Evolutionary conservation across 2,888 invertebrate species (phyloP), one percentile per base, ranked within the genome.

Genomic region (Cryptus viduatorius): DNA sequence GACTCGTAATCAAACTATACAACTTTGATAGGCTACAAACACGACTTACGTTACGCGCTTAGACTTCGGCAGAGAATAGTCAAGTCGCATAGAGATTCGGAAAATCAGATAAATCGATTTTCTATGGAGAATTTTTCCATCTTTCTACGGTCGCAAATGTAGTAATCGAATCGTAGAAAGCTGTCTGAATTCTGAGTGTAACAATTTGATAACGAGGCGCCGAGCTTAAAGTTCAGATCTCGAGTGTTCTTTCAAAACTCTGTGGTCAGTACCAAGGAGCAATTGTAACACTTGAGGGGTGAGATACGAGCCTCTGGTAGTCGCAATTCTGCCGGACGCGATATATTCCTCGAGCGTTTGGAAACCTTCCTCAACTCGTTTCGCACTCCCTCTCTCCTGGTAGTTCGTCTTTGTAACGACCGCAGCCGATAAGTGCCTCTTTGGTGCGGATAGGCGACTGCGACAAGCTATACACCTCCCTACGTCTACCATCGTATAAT

Each of bases 391-490:
- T 10, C 44, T 14, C 14, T 4, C 44, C n/a, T 16, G 24, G 12
- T 12, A 14, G 37, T 14, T 19, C 59, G 48, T 31, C 37, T 42
- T 68, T 61, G 42, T 42, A n/a, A 37, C 76, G 53, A 46, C 79
- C 80, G 42, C 78, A 79, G 50, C 69, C 76, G 83, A 83, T 77
- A 75, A 85, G 85, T 85, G 83, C 80, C 68, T 77, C 79, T 82
- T 72, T 73, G 78, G 53, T 42, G 29, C 48, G 44, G 31, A 48
- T 50, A 67, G 59, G 37, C 61, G 65, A 50, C 14, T 50, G 42
- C 77, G 16, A 65, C 37, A 37, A 64, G 53, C 59, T 50, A 4
- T 4, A 37, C 24, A 24, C 46, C 44, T 8, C 24, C 16, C n/a
- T 44, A 53, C 71, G 42, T 37, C 53, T 64, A 37, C 19, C 61